Evolutionary conservation across 2,113 vertebrate species (phyloP).

Genomic region (Triplophysa siluroides): DNA sequence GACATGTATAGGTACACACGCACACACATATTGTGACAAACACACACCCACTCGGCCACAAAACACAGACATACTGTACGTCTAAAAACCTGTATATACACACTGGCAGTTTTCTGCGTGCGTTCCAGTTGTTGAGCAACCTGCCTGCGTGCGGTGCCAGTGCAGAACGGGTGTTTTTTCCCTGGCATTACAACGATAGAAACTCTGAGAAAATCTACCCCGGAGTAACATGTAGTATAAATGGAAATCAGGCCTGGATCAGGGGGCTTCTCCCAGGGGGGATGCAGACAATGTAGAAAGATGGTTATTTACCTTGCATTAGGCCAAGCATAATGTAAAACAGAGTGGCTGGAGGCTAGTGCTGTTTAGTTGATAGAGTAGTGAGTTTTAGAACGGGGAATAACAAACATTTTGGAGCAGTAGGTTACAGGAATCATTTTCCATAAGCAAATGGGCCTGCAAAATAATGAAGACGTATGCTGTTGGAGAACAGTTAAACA

Average conservation of each 20-base stretch:
- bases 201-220: constrained; percentile 25
- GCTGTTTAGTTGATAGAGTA: constrained; percentile 43
- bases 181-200: background rate
- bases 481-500: constrained; percentile 3
- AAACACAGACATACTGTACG: background rate
- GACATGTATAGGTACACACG: constrained; percentile 10
- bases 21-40: constrained; percentile 16
- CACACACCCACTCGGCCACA: background rate
- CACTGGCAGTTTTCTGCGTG: background rate
- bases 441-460: constrained; percentile 37
- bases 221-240: constrained; percentile 48
- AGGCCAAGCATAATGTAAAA: constrained; percentile 46
- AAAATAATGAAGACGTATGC: constrained; percentile 28
- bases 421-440: constrained; percentile 52
- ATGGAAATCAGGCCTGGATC: constrained; percentile 52
- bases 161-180: constrained; percentile 16
- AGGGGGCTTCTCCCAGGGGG: constrained; percentile 35
- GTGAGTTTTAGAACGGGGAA: constrained; percentile 40
- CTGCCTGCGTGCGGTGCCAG: background rate
- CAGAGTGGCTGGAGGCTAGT: constrained; percentile 44
- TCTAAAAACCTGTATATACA: background rate
- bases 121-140: constrained; percentile 1
- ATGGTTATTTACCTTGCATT: constrained; percentile 52
- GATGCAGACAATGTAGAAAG: constrained; percentile 37
- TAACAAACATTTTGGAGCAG: constrained; percentile 52